Percentiles rank a stretch among this genome's conserved stretches.
Conservation (phyloP, 2,888 invertebrate species). For the Noctua fimbriata region DNA sequence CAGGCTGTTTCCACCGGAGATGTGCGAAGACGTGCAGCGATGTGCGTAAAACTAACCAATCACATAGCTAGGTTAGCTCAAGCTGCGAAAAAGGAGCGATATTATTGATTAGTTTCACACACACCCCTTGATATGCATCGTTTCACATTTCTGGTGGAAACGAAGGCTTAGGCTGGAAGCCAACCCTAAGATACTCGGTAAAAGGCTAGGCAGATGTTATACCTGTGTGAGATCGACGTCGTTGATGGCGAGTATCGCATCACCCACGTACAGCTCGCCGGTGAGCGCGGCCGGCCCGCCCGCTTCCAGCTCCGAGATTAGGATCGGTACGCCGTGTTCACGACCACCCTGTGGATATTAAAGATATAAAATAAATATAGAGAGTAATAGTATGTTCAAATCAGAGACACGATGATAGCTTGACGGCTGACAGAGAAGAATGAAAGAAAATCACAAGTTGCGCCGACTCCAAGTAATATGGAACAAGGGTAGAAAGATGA, state of each 20-base stretch:
- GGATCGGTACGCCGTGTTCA: slow-evolving; percentile 96
- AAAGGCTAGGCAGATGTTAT: neutral
- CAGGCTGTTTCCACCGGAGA: neutral
- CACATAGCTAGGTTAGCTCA: neutral
- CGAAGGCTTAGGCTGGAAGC: neutral
- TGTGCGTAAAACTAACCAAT: neutral
- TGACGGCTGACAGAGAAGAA: too few relatives aligned
- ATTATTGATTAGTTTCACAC: neutral
- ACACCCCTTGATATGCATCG: neutral
- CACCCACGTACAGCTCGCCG: slow-evolving; percentile 94
- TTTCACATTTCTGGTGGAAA: neutral
- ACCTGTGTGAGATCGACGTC: slow-evolving; percentile 94
- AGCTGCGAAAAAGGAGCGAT: neutral
- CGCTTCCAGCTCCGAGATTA: slow-evolving; percentile 95
- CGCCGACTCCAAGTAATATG: too few relatives aligned
- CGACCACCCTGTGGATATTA: slow-evolving; percentile 92
- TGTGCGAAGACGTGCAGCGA: neutral
- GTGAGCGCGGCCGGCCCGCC: slow-evolving; percentile 95
- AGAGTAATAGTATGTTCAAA: too few relatives aligned
- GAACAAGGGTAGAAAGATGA: too few relatives aligned
- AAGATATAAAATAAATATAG: neutral
- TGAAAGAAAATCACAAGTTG: too few relatives aligned
- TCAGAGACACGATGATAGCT: too few relatives aligned
- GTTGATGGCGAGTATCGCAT: slow-evolving; percentile 95
- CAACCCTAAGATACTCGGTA: neutral